Percentiles rank a stretch among this genome's conserved stretches.
Conservation (phyloP, 2,113 vertebrate species). For the Trogon melanurus region DNA sequence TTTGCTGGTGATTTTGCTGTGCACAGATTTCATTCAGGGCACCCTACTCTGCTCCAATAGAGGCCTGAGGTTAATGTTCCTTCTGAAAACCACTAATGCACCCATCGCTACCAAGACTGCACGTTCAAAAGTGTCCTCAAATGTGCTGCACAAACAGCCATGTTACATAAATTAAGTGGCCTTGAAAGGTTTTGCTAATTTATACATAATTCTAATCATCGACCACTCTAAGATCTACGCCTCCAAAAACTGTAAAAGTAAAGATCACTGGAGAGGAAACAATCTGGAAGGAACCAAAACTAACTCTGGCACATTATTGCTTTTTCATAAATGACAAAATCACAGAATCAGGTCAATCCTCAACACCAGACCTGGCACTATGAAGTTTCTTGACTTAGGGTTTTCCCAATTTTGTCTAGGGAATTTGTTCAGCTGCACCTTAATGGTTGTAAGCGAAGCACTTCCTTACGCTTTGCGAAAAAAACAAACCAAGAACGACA, state of each 20-base stretch:
- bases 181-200: background rate
- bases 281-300: background rate
- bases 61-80: too few relatives aligned
- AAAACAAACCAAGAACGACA: background rate
- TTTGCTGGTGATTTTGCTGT: background rate
- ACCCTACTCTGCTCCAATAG: background rate
- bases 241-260: background rate
- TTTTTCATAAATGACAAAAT: background rate
- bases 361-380: background rate
- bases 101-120: background rate
- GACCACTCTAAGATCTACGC: accelerated
- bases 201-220: background rate
- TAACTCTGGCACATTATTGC: accelerated
- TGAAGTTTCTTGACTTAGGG: background rate
- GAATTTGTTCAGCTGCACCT: background rate
- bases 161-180: accelerated
- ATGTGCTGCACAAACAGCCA: background rate
- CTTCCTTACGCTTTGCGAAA: background rate
- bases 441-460: background rate
- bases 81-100: background rate
- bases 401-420: background rate
- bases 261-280: background rate
- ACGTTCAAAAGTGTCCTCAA: background rate
- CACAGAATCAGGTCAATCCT: background rate
- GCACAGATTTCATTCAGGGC: background rate